Evolutionary conservation across 2,797 vertebrate species (phyloP).

Genomic region (Calcarius lapponicus): DNA sequence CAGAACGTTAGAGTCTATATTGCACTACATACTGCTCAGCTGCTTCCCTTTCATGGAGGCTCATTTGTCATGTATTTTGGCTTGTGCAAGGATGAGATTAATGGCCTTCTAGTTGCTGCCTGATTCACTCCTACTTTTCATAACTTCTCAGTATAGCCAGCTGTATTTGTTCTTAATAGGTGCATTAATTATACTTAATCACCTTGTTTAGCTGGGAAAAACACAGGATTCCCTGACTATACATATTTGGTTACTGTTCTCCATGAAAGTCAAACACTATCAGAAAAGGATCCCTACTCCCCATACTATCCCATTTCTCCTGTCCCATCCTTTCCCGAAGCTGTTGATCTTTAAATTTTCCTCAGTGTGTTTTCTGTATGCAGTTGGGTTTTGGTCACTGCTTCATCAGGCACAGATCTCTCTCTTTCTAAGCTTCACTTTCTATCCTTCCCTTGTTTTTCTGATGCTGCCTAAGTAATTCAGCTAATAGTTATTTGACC

Average conservation of each 20-base stretch:
- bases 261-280: neutral
- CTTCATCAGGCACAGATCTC: neutral
- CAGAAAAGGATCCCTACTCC: neutral
- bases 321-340: neutral
- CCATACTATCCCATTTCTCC: neutral
- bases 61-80: neutral
- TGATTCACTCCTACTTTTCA: neutral
- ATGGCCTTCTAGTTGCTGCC: neutral
- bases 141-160: neutral
- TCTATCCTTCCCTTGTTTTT: neutral
- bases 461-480: neutral
- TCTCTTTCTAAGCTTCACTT: neutral
- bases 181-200: neutral
- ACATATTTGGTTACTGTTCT: neutral
- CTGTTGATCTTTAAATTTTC: neutral
- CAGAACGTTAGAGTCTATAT: neutral
- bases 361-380: neutral
- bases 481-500: neutral
- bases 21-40: slow-evolving; percentile 1
- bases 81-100: slow-evolving; percentile 14
- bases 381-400: neutral
- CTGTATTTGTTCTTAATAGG: neutral
- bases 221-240: neutral
- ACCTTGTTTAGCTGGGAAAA: neutral
- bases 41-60: neutral